Conservation (phyloP, 1,140 invertebrate species). For the Ooceraea biroi region DNA sequence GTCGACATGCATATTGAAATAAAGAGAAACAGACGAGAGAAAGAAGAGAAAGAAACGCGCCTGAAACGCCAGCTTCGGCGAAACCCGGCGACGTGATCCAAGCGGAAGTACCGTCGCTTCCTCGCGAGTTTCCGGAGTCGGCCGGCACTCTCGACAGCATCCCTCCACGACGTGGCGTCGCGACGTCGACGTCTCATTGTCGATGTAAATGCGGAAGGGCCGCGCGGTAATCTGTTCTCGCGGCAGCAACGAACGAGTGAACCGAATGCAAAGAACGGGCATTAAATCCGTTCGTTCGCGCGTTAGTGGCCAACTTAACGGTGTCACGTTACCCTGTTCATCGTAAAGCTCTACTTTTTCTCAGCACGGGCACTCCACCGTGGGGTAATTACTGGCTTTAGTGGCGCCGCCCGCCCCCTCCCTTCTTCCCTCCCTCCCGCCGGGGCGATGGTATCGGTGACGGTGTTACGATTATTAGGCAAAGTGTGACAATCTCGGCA, state of each 20-base stretch:
- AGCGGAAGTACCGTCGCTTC: constrained; percentile 35
- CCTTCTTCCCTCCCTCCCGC: too few relatives aligned
- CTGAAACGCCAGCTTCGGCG: constrained; percentile 1
- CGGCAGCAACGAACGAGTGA: background rate
- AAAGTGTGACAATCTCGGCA: constrained; percentile 46
- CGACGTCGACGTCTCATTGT: constrained; percentile 11
- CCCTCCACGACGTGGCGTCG: background rate
- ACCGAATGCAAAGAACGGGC: constrained; percentile 28
- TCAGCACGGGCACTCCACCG: background rate
- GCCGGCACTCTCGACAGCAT: too few relatives aligned
- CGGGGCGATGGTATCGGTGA: constrained; percentile 26
- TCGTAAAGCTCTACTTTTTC: constrained; percentile 17
- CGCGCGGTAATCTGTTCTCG: background rate
- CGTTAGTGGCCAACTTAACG: constrained; percentile 53
- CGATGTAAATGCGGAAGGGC: constrained; percentile 38
- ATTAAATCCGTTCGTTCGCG: constrained; percentile 55
- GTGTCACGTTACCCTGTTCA: constrained; percentile 4
- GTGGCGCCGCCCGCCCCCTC: too few relatives aligned
- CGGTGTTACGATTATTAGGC: constrained; percentile 32
- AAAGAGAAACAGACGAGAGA: background rate
- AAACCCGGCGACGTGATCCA: constrained; percentile 47
- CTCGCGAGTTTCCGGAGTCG: too few relatives aligned
- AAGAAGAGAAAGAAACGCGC: background rate
- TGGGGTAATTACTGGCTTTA: constrained; percentile 49
- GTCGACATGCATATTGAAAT: constrained; percentile 4